Evolutionary conservation across 23 tunicate genomes (phyloP).

Genomic region (Ascidia mentula): DNA sequence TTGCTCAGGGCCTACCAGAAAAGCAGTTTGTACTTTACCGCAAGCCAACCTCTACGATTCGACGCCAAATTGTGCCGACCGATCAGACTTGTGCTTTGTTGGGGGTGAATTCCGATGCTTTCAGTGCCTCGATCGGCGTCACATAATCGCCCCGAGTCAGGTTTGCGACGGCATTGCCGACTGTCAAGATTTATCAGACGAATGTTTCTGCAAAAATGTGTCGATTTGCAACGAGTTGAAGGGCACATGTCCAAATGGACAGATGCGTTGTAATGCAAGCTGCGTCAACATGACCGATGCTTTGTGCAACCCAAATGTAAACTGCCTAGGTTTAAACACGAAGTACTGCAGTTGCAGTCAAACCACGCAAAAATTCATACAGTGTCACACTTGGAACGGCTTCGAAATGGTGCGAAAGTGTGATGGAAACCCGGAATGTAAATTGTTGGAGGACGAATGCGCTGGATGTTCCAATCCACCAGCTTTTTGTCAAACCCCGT

Average conservation of each 20-base stretch:
- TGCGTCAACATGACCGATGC: neutral
- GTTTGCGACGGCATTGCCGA: conserved; percentile 2
- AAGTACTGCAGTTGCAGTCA: conserved; percentile 3
- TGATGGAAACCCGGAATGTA: neutral
- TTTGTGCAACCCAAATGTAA: neutral
- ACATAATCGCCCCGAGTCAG: neutral
- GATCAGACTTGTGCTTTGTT: conserved; percentile 4
- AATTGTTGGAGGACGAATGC: neutral
- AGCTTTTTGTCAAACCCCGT: neutral
- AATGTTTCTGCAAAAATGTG: neutral
- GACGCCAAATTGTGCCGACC: neutral
- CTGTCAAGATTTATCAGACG: conserved; percentile 7
- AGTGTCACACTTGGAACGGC: neutral
- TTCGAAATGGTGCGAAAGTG: neutral
- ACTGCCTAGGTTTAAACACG: neutral
- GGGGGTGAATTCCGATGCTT: neutral
- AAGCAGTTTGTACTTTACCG: conserved; percentile 2
- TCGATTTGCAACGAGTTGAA: neutral
- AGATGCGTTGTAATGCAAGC: neutral
- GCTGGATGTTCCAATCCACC: neutral
- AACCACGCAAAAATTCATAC: neutral
- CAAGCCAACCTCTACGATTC: conserved; percentile 11
- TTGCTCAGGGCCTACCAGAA: neutral
- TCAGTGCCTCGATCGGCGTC: neutral
- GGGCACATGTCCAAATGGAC: neutral